Evolutionary conservation across 2,888 invertebrate species (phyloP).

Genomic region (Parelbella ahira): DNA sequence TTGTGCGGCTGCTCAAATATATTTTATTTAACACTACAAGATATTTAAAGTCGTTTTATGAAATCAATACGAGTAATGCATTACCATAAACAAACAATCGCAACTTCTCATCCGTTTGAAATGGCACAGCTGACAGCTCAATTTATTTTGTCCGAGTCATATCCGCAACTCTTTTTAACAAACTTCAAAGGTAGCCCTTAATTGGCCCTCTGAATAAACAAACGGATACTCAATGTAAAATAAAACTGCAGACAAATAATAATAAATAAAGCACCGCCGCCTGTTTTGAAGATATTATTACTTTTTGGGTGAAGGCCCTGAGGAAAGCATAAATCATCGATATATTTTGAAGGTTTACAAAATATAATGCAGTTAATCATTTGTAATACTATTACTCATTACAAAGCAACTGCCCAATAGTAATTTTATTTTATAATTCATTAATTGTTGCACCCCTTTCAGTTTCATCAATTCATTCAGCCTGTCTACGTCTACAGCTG

Average conservation of each 20-base stretch:
- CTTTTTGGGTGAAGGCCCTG: neutral
- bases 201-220: constrained; percentile 54
- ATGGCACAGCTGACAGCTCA: constrained; percentile 57
- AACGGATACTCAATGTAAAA: constrained; percentile 41
- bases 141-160: constrained; percentile 67
- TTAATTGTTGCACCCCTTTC: too few relatives aligned
- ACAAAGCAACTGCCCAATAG: too few relatives aligned
- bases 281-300: constrained; percentile 14
- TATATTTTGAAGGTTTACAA: neutral
- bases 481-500: too few relatives aligned
- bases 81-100: constrained; percentile 50
- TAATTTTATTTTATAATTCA: too few relatives aligned
- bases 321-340: neutral
- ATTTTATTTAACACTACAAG: too few relatives aligned
- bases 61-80: constrained; percentile 27
- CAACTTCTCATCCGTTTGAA: constrained; percentile 53
- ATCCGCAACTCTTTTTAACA: constrained; percentile 60
- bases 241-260: constrained; percentile 29
- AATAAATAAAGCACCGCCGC: constrained; percentile 30
- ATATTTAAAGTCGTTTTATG: too few relatives aligned
- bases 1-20: too few relatives aligned
- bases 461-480: too few relatives aligned
- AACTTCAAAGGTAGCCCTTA: constrained; percentile 70
- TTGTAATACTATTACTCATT: too few relatives aligned
- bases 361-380: too few relatives aligned